Evolutionary conservation across 2,888 invertebrate species (phyloP), one percentile per base, ranked within the genome.

Genomic region (Bombyx huttoni): DNA sequence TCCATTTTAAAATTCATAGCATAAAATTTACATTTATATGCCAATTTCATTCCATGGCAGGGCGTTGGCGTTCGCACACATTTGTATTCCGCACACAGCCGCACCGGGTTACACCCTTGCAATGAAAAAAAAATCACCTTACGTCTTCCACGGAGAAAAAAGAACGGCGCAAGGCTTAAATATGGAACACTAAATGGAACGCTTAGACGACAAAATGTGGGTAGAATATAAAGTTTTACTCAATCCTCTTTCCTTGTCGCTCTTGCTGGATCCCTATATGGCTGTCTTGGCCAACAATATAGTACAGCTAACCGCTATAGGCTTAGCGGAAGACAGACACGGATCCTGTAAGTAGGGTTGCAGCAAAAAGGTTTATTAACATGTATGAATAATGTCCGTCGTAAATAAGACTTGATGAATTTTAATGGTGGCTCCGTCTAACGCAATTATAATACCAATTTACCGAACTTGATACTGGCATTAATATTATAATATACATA

Each of bases 21-120:
- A 86, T 87, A 86, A 88, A 87, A 88, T 88, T 87, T 86, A 87
- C 88, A 87, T 88, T 87, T 87, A 87, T 87, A 87, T 87, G 87
- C 88, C 88, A 86, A 88, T 88, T 88, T 88, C 83, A 85, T 85
- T 83, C 82, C 84, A 78, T 82, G 85, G 83, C 83, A 81, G 84
- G 78, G 82, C 80, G 79, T 78, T 73, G 78, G 80, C 73, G 79
- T 81, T 77, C 69, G 77, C 81, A 84, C 84, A 86, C 86, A 86
- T 87, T 84, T 82, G 79, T 84, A 88, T 86, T 79, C 87, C 62
- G 77, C 72, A 80, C 82, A 86, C 83, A 84, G 69, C 75, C 71
- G 65, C 62, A 64, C 68, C 68, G 67, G 65, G 67, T 67, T 70
- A 78, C 78, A 78, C 74, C 79, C 79, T 74, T 67, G 71, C 75